Evolutionary conservation across 2,888 invertebrate species (phyloP).

Genomic region (Eledone cirrhosa): DNA sequence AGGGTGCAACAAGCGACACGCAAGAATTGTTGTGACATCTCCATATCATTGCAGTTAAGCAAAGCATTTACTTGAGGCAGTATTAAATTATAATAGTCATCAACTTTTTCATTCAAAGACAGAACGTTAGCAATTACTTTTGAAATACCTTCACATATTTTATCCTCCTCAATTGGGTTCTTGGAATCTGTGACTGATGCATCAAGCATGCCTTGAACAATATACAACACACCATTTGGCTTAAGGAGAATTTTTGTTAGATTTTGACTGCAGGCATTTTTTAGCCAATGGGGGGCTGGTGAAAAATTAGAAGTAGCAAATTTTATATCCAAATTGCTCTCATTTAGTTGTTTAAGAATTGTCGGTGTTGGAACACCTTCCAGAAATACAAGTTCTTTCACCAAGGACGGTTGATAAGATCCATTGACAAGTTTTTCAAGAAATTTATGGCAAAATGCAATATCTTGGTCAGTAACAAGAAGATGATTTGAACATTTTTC

Average conservation of each 20-base stretch:
- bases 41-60: conserved; percentile 43
- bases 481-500: not conserved
- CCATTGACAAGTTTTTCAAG: conserved; percentile 71
- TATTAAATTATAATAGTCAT: conserved; percentile 54
- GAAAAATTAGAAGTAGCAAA: not conserved
- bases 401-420: conserved; percentile 73
- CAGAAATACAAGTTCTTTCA: conserved; percentile 78
- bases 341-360: not conserved
- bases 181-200: conserved; percentile 12
- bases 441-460: conserved; percentile 41
- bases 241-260: conserved; percentile 73
- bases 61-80: conserved; percentile 59
- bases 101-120: conserved; percentile 40
- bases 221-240: conserved; percentile 74
- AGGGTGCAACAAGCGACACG: conserved; percentile 51
- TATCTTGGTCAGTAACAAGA: conserved; percentile 23
- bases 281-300: conserved; percentile 43
- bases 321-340: not conserved
- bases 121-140: conserved; percentile 72
- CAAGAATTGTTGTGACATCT: conserved; percentile 43
- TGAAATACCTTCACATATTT: conserved; percentile 75
- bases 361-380: conserved; percentile 59
- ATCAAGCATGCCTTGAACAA: conserved; percentile 75
- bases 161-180: conserved; percentile 71
- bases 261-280: not conserved